A percentile compares a stretch with the other conserved stretches of the same genome.
Conservation (phyloP, 2,113 vertebrate species). For the Aphelocoma coerulescens region DNA sequence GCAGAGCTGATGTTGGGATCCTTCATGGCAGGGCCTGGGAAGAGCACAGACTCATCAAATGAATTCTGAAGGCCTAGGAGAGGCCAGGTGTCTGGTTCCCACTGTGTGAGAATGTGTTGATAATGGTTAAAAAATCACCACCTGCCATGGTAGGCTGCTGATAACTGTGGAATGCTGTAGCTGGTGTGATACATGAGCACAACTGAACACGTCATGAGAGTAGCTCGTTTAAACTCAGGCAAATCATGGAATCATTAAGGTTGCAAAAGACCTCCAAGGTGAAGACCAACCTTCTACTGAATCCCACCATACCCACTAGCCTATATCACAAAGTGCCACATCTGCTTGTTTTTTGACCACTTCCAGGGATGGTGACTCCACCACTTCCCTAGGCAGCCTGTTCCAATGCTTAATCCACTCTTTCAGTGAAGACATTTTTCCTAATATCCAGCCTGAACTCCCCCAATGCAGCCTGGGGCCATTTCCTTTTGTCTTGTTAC, state of each 20-base stretch:
- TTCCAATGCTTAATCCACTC: neutral
- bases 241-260: neutral
- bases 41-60: neutral
- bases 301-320: neutral
- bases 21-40: neutral
- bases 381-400: neutral
- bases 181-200: neutral
- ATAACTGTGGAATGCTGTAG: neutral
- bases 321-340: neutral
- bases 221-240: neutral
- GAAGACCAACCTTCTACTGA: neutral
- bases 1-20: neutral
- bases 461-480: neutral
- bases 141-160: neutral
- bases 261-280: neutral
- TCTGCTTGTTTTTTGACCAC: neutral
- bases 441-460: neutral
- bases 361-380: neutral
- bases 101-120: neutral
- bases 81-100: slow-evolving; percentile 25
- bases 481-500: neutral
- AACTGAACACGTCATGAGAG: neutral
- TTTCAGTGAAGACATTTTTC: neutral
- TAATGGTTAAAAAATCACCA: neutral
- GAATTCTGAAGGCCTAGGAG: neutral